These are phyloP conservation scores for Melanotaenia parkinsoni DNA, from an alignment of 2,797 vertebrate species.

Conservation along the genomic window DNA sequence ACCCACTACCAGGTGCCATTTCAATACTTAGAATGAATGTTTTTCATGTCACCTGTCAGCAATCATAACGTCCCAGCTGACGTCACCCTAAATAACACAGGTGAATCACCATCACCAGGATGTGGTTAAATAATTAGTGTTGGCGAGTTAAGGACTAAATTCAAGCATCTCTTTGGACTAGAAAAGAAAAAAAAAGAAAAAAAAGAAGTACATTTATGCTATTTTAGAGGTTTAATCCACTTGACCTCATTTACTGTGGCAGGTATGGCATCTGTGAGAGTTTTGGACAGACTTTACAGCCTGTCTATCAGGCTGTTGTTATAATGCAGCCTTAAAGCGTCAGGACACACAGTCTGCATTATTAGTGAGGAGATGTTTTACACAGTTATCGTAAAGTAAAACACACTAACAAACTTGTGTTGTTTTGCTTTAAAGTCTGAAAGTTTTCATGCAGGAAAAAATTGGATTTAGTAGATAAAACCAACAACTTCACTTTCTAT, in stretches of 20 bases:
- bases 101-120: neutral
- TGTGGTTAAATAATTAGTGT: neutral
- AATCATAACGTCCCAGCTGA: neutral
- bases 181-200: neutral
- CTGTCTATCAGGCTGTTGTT: slow-evolving; percentile 12
- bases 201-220: neutral
- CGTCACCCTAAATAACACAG: neutral
- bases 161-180: neutral
- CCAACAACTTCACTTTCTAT: neutral
- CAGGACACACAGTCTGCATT: neutral
- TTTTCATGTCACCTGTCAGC: neutral
- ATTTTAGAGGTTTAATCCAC: neutral
- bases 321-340: neutral
- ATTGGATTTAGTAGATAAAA: neutral
- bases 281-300: slow-evolving; percentile 3
- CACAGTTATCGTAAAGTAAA: neutral
- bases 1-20: neutral
- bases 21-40: neutral
- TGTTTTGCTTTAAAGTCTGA: neutral
- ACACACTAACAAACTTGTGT: neutral
- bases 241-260: neutral
- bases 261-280: neutral
- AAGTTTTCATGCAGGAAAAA: neutral
- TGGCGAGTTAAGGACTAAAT: neutral
- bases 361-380: neutral